Evolutionary conservation across 2,797 vertebrate genomes (phyloP).

Genomic region (Halcyon chelicuti): DNA sequence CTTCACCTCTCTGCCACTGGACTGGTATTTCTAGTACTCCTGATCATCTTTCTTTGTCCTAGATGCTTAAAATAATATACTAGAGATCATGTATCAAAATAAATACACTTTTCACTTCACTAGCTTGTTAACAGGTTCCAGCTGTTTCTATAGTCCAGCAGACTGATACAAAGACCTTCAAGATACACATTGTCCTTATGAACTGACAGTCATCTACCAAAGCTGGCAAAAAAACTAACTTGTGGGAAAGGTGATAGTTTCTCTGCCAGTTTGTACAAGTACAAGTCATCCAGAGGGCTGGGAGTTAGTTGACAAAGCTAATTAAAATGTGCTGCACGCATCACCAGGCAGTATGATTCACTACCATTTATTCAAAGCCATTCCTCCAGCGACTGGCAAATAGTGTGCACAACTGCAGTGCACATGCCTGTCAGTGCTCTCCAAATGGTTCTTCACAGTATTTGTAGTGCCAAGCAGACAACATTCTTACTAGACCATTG

Average conservation of each 20-base stretch:
- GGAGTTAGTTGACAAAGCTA: background rate
- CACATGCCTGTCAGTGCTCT: background rate
- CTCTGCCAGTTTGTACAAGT: background rate
- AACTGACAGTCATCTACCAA: background rate
- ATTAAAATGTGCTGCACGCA: background rate
- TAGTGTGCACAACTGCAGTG: background rate
- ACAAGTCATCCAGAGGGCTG: background rate
- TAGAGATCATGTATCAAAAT: background rate
- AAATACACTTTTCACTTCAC: background rate
- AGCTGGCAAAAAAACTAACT: background rate
- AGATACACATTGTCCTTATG: background rate
- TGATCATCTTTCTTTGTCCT: background rate
- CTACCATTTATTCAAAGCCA: background rate
- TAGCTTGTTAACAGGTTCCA: background rate
- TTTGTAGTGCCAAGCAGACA: background rate
- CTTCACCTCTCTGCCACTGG: background rate
- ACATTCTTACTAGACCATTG: background rate
- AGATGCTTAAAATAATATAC: background rate
- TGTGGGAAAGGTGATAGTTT: background rate
- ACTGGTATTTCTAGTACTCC: background rate
- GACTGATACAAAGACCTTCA: background rate
- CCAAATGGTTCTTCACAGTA: background rate
- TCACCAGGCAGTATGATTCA: background rate
- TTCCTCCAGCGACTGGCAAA: background rate
- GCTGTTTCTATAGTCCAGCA: background rate